Conservation (phyloP, 2,113 vertebrate species). For the Halichoerus grypus region DNA sequence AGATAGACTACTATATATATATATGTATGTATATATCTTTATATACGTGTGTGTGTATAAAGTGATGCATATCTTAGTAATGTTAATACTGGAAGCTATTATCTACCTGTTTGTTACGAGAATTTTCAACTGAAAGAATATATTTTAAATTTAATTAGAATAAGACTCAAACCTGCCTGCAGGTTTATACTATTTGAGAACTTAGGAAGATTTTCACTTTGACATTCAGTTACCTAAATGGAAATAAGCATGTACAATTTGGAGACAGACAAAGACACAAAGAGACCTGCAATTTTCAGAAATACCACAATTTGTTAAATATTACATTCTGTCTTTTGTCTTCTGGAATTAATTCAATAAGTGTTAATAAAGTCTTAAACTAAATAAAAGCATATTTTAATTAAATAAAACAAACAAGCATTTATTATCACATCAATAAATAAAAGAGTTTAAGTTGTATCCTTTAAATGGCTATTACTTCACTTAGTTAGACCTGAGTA, state of each 20-base stretch:
- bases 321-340: not conserved
- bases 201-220: not conserved
- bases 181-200: not conserved
- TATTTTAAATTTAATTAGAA: conserved; percentile 49
- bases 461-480: not conserved
- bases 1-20: not conserved
- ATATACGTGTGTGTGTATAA: not conserved
- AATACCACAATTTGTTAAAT: not conserved
- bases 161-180: not conserved
- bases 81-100: not conserved
- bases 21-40: not conserved
- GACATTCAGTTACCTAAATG: not conserved
- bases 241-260: not conserved
- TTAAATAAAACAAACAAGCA: not conserved
- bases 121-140: not conserved
- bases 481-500: not conserved
- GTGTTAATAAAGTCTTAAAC: not conserved
- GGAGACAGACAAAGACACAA: not conserved
- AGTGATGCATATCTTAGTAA: not conserved
- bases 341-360: not conserved
- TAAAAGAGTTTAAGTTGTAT: not conserved
- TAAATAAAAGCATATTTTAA: conserved; percentile 42
- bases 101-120: not conserved
- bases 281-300: not conserved
- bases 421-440: not conserved